A percentile compares a stretch with the other conserved stretches of the same genome.
Conservation (phyloP, 2,113 vertebrate genomes). For the Penelope pileata region DNA sequence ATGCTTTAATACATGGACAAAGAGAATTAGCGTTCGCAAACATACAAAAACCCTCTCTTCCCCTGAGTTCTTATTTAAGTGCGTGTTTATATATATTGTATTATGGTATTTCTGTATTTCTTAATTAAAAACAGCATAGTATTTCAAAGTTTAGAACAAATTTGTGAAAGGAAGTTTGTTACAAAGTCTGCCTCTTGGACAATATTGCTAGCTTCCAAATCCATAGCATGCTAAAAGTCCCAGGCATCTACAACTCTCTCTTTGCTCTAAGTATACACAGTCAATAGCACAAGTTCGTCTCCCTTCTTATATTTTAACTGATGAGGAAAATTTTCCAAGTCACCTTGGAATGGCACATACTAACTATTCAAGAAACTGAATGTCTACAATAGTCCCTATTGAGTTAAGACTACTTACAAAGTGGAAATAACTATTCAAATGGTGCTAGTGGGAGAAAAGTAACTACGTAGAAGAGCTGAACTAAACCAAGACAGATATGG, state of each 20-base stretch:
- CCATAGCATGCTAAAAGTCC: not conserved
- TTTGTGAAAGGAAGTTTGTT: not conserved
- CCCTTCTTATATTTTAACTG: not conserved
- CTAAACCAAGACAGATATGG: not conserved
- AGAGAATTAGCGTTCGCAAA: slow-evolving; percentile 38
- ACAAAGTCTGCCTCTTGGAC: not conserved
- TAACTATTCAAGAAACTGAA: not conserved
- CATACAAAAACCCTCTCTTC: not conserved
- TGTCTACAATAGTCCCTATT: not conserved
- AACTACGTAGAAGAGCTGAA: not conserved
- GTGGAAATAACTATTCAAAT: not conserved
- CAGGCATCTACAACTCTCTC: not conserved
- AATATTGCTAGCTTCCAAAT: not conserved
- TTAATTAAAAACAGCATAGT: not conserved
- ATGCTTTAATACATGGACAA: slow-evolving; percentile 21
- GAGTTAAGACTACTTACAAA: not conserved
- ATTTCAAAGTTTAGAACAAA: slow-evolving; percentile 8
- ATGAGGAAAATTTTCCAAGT: not conserved
- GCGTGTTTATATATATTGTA: not conserved
- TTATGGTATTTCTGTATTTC: not conserved
- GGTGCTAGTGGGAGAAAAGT: not conserved
- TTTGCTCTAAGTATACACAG: not conserved
- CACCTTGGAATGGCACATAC: not conserved
- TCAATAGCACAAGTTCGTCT: not conserved
- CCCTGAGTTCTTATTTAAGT: not conserved